Base-by-base conservation (phyloP, 2,113 vertebrate genomes). In the Ellobius talpinus region DNA sequence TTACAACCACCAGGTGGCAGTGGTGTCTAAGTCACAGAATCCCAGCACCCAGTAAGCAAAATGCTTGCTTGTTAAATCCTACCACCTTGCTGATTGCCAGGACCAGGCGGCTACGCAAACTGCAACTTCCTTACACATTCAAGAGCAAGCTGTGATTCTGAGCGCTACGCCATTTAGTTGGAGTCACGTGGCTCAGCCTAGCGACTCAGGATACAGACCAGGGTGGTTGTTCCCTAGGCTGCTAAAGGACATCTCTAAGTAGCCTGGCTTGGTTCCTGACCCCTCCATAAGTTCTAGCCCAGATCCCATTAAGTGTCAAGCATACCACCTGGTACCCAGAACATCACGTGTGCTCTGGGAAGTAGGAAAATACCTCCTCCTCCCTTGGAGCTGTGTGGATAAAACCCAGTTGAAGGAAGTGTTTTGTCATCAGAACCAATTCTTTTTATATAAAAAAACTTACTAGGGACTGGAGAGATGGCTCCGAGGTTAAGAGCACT, bases 1-100 rank as follows among this genome's bases (percentile, higher is more conserved):
- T 3, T 4, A 14, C 0, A 16, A 68, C 96, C 97, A 87, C 91
- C n/a, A 90, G 81, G 89, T 89, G 97, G 96, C 97, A 91, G 93
- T 6, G 45, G 73, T 4, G 91, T 79, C 94, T 84, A 45, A 55
- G 10, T 7, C 87, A 45, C 77, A 0, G 87, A 36, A 85, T 45
- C 52, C 8, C 0, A 11, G 76, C 42, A 19, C 7, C 11, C n/a
- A 4, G 13, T 73, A 39, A 85, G 33, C 33, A 45, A 29, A 0
- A 14, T 10, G 0, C 10, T 2, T 7, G 0, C 10, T 1, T 1
- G 0, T 63, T 1, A 17, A 42, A 26, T 0, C 16, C 26, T 0
- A 0, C 19, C 0, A 7, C 55, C 55, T 58, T 0, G 42, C 3
- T 3, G 0, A 31, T 11, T 73, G 13, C 52, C 23, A 29, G 42